These are phyloP conservation scores for Alsophila aescularia DNA, from an alignment of 2,888 invertebrate genomes.

Conservation along the genomic window DNA sequence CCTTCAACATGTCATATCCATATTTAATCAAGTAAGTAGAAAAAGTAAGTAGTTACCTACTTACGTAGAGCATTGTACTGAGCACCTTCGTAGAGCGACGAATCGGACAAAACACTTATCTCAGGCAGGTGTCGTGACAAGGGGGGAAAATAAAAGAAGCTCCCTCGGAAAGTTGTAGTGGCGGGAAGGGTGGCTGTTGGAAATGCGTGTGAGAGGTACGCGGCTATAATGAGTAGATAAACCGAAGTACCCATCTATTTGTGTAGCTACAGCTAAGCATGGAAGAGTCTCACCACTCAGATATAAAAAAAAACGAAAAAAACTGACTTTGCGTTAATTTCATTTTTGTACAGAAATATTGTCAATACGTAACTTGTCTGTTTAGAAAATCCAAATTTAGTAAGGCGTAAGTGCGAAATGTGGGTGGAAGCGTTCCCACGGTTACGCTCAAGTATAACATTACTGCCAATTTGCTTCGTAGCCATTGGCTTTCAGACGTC, in stretches of 20 bases:
- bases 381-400: too few relatives aligned
- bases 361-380: too few relatives aligned
- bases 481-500: slow-evolving; percentile 20
- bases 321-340: too few relatives aligned
- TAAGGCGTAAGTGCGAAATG: slow-evolving; percentile 40
- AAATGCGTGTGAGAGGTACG: slow-evolving; percentile 51
- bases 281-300: too few relatives aligned
- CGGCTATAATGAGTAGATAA: slow-evolving; percentile 41
- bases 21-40: too few relatives aligned
- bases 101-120: slow-evolving; percentile 34
- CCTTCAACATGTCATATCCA: slow-evolving; percentile 18
- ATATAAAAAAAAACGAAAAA: too few relatives aligned
- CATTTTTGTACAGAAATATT: too few relatives aligned
- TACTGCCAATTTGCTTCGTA: slow-evolving; percentile 54
- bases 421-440: slow-evolving; percentile 66
- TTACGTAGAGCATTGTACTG: slow-evolving; percentile 8
- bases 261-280: slow-evolving; percentile 37
- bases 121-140: slow-evolving; percentile 38
- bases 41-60: too few relatives aligned
- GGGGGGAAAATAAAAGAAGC: slow-evolving; percentile 45
- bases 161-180: slow-evolving; percentile 45
- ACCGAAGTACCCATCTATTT: background rate
- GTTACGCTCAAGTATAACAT: slow-evolving; percentile 59
- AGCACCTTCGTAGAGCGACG: slow-evolving; percentile 14
- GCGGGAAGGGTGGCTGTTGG: slow-evolving; percentile 51